Percentiles rank a stretch among this genome's conserved stretches.
phyloP scores from a whole-genome alignment of 2,797 vertebrate genomes.

The Helarctos malayanus region DNA sequence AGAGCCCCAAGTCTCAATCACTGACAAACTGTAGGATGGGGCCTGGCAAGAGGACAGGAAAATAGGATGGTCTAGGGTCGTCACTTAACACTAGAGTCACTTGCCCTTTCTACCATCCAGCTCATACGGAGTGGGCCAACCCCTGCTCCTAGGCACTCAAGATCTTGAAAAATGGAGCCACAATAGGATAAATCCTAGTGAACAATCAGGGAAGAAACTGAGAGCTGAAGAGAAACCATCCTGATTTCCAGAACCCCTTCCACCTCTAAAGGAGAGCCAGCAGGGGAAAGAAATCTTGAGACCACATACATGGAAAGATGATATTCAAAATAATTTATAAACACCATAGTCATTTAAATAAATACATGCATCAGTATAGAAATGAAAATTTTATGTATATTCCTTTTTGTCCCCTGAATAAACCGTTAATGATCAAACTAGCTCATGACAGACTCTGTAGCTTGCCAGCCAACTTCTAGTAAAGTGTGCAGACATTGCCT shows the following conservation, averaged over 20 bases:
- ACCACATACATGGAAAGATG: not conserved
- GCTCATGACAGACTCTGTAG: not conserved
- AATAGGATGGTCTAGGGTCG: not conserved
- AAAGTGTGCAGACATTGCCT: not conserved
- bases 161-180: not conserved
- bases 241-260: not conserved
- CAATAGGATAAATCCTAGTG: not conserved
- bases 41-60: not conserved
- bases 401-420: not conserved
- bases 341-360: not conserved
- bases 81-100: not conserved
- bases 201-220: not conserved
- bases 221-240: not conserved
- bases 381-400: not conserved
- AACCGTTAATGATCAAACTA: not conserved
- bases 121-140: not conserved
- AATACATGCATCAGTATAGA: not conserved
- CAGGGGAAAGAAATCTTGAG: not conserved
- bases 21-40: not conserved
- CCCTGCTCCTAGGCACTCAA: not conserved
- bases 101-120: not conserved
- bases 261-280: not conserved
- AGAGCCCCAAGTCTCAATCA: not conserved
- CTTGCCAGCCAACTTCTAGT: not conserved
- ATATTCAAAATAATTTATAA: slow-evolving; percentile 5